These are phyloP conservation scores for Drosophila oshimai DNA, from an alignment of 1,140 invertebrate species.

Conservation along the genomic window DNA sequence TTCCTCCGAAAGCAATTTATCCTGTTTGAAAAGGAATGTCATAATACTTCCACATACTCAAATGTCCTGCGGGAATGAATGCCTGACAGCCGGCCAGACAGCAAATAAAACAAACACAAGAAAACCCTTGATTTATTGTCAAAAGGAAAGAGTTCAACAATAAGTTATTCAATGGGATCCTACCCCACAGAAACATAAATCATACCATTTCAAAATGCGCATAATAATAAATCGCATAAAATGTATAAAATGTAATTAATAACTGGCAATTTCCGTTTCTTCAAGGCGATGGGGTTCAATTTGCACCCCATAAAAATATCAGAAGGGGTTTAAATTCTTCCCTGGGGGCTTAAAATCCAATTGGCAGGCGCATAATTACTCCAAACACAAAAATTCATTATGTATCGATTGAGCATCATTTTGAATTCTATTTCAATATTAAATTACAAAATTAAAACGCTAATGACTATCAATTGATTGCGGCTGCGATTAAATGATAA, in stretches of 20 bases:
- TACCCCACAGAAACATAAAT: conserved; percentile 39
- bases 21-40: conserved; percentile 38
- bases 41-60: conserved; percentile 31
- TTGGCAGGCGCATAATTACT: conserved; percentile 40
- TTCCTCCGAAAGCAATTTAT: conserved; percentile 34
- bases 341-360: conserved; percentile 2
- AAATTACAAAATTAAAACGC: conserved; percentile 30
- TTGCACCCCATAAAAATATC: neutral
- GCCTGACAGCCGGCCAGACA: conserved; percentile 35
- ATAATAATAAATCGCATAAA: conserved; percentile 52
- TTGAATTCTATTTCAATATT: conserved; percentile 41
- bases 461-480: conserved; percentile 38
- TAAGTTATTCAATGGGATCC: conserved; percentile 28
- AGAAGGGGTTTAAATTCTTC: neutral
- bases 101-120: conserved; percentile 17
- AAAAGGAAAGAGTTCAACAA: conserved; percentile 44
- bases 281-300: neutral
- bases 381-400: conserved; percentile 41
- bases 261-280: conserved; percentile 54
- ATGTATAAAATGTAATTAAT: conserved; percentile 68
- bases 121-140: conserved; percentile 37
- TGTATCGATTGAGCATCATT: conserved; percentile 6
- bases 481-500: conserved; percentile 13
- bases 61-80: conserved; percentile 35
- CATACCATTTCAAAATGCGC: conserved; percentile 49